Evolutionary conservation across 53 echinoderm and acorn worm species (phyloP), one percentile per base, ranked within the genome.

Genomic region (Astropecten irregularis): DNA sequence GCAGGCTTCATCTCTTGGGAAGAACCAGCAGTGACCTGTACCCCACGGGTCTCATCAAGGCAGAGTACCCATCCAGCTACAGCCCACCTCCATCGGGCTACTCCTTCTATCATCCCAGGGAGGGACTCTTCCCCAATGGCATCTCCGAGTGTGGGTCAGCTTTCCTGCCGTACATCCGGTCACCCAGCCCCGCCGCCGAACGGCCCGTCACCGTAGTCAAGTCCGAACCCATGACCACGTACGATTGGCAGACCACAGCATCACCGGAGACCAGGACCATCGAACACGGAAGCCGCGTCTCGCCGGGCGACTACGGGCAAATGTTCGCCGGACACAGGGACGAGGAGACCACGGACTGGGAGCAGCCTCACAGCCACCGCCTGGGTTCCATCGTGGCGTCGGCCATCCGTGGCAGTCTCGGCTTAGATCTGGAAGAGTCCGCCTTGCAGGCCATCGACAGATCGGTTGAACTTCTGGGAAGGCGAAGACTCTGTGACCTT

Each of bases 341-440:
- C 42, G 42, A 6, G 42, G 42, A 29, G 61, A 33, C 9, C 28
- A 26, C 2, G 32, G 61, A 29, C 18, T 32, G 26, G 33, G 28
- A 33, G 61, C 29, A 33, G 16, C 42, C 6, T 4, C 36, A 26
- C 47, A 33, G 21, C n/a, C 26, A 46, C 49, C 44, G 34, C 9
- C 79, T 79, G n/a, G 79, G 79, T 13, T 46, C 79, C 31, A 62
- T 79, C 8, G 79, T 79, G 11, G 79, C 79, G 30, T 79, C 62
- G 21, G 60, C 62, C 5, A 62, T 79, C 62, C 79, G 79, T 4
- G 79, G 79, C 14, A 79, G 79, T 31, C 21, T 79, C 8, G 61
- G 79, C 21, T 46, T 79, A 11, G 79, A 79, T 33, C 56, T 79
- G 47, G 79, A 79, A 32, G 79, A 79, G 62, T 60, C 79, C 1